Evolutionary conservation across 1,140 invertebrate species (phyloP).

Genomic region (Trichonephila inaurata): DNA sequence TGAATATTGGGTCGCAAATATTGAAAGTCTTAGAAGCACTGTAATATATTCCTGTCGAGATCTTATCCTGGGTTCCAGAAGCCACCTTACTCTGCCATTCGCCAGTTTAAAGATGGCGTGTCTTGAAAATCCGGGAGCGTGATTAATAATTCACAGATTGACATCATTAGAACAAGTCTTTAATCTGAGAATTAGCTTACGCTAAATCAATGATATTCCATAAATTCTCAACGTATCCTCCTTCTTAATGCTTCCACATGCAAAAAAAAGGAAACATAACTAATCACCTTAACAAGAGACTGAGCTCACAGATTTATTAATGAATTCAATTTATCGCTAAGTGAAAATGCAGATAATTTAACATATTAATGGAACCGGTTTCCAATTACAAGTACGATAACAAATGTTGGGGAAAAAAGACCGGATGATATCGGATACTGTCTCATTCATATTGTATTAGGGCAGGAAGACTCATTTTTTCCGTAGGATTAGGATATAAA

Average conservation of each 20-base stretch:
- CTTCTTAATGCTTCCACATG: background rate
- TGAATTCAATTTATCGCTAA: slow-evolving; percentile 5
- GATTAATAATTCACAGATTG: background rate
- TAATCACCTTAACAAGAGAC: background rate
- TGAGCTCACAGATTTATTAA: background rate
- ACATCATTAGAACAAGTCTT: background rate
- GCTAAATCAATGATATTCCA: background rate
- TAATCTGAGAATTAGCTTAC: background rate
- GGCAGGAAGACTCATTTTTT: background rate
- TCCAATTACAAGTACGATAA: background rate
- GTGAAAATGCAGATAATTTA: slow-evolving; percentile 5
- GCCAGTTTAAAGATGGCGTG: too few species aligned
- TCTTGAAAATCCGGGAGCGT: too few species aligned
- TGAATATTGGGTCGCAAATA: too few species aligned
- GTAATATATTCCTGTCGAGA: too few species aligned
- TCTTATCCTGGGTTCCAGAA: too few species aligned
- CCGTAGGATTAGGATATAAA: background rate
- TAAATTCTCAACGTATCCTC: background rate
- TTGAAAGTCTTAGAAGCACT: too few species aligned
- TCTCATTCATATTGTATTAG: slow-evolving; percentile 2
- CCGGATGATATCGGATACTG: background rate
- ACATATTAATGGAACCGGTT: slow-evolving; percentile 9
- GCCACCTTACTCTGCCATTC: too few species aligned
- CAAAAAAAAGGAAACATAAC: background rate
- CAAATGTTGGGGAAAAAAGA: background rate